Evolutionary conservation across 2,113 vertebrate species (phyloP), one percentile per base, ranked within the genome.

Genomic region (Macquaria australasica): DNA sequence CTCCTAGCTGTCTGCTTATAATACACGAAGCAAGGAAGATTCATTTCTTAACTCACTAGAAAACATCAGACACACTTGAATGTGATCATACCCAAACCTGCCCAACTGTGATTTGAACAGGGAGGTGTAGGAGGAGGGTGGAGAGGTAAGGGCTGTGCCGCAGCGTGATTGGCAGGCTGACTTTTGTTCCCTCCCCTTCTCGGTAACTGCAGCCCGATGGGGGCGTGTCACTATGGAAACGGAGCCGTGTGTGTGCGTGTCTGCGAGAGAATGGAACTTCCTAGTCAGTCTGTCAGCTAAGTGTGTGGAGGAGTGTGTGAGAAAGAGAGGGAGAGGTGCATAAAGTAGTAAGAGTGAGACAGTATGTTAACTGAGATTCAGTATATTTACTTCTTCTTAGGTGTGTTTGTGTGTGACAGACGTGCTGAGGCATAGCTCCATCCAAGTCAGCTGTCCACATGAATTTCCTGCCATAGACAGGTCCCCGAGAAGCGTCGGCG

Each of bases 221-320:
- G 88, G 92, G 94, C 86, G 92, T 93, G 88, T 95, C 92, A 86
- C 91, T 90, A 92, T 93, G 94, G 93, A 93, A 93, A 94, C 90
- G 0, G 83, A 89, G 83, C 78, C 1, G 53, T 77, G 70, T 84
- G 82, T 63, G 59, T 39, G 79, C 59, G 72, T 16, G 80, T 73
- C 41, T 73, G 71, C n/a, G 6, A 72, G 87, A 93, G 91, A 95
- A 94, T 93, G 93, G 92, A 95, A 95, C 94, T 93, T 94, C 91
- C 87, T 86, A 79, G 82, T 93, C 90, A 90, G 91, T 85, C 81
- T 84, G 85, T 90, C 85, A 75, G 91, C 80, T 90, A 60, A 55
- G 73, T 41, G 89, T 89, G 84, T 85, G 76, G 76, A 78, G 70
- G 85, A 81, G 63, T 83, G 67, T 73, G 85, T 67, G 75, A 34